Percentiles rank a stretch among this genome's conserved stretches.
Evolutionary conservation across 2,797 vertebrate species (phyloP).

Genomic region (Smutsia temminckii): DNA sequence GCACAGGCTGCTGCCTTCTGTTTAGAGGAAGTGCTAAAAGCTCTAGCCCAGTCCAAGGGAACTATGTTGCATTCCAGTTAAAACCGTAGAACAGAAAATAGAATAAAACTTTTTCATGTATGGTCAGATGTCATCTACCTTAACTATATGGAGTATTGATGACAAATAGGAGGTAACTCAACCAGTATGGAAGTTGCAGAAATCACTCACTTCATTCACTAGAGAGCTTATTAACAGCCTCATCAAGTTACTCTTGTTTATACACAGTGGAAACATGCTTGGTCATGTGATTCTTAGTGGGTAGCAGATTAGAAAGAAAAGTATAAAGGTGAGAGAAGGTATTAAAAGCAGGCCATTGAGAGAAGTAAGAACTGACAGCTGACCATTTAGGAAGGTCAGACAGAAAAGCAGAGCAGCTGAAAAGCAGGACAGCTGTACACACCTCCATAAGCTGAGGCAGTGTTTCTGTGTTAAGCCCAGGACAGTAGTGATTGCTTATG

Average conservation of each 20-base stretch:
- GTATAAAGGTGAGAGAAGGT: slow-evolving; percentile 11
- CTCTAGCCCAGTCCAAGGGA: background rate
- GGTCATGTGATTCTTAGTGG: background rate
- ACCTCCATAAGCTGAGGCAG: background rate
- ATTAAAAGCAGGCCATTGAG: background rate
- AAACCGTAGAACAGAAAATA: background rate
- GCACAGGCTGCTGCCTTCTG: background rate
- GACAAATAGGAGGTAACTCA: slow-evolving; percentile 5
- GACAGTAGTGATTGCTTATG: background rate
- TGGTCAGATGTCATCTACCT: background rate
- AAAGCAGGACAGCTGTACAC: background rate
- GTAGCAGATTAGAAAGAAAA: slow-evolving; percentile 6
- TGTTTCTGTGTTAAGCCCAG: background rate
- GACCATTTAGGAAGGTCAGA: background rate
- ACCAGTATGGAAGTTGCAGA: background rate
- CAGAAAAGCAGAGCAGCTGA: background rate
- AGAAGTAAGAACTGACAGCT: background rate
- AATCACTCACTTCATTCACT: background rate
- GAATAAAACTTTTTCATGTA: background rate
- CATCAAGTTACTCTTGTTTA: background rate
- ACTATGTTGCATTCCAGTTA: background rate
- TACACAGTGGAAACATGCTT: background rate
- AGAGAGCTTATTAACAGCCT: background rate
- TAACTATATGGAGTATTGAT: background rate
- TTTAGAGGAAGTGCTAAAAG: background rate